Evolutionary conservation across 1,140 invertebrate species (phyloP).

Genomic region (Drosophila elegans): DNA sequence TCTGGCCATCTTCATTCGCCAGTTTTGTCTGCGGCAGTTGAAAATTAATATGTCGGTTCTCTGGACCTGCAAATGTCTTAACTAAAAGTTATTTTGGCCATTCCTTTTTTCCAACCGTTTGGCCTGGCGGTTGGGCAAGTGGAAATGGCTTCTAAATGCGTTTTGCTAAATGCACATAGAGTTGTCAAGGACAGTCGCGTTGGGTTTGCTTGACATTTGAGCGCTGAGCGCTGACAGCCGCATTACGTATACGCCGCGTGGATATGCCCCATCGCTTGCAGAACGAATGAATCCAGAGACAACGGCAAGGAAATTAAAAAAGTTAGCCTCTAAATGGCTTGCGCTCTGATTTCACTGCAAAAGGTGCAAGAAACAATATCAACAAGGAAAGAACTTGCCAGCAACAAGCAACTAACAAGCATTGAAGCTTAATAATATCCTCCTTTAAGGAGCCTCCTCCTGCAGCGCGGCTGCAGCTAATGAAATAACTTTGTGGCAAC

Average conservation of each 20-base stretch:
- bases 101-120: slow-evolving; percentile 15
- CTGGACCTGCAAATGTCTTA: slow-evolving; percentile 76
- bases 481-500: slow-evolving; percentile 64
- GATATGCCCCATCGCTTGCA: neutral
- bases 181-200: slow-evolving; percentile 48
- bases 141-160: slow-evolving; percentile 38
- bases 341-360: slow-evolving; percentile 46
- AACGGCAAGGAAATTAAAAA: slow-evolving; percentile 60
- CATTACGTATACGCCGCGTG: slow-evolving; percentile 66
- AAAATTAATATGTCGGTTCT: slow-evolving; percentile 76
- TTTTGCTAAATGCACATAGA: slow-evolving; percentile 41
- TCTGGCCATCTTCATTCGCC: slow-evolving; percentile 64
- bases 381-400: slow-evolving; percentile 37
- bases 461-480: slow-evolving; percentile 42
- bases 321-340: slow-evolving; percentile 47
- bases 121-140: neutral
- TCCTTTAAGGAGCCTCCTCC: slow-evolving; percentile 28
- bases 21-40: slow-evolving; percentile 64
- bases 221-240: slow-evolving; percentile 35
- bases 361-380: slow-evolving; percentile 53
- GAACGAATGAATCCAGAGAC: slow-evolving; percentile 19
- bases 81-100: slow-evolving; percentile 75
- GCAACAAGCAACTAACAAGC: slow-evolving; percentile 50
- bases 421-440: slow-evolving; percentile 62
- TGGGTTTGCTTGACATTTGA: slow-evolving; percentile 58